Evolutionary conservation across 1,140 invertebrate species (phyloP), one percentile per base, ranked within the genome.

Genomic region (Lepidurus arcticus): DNA sequence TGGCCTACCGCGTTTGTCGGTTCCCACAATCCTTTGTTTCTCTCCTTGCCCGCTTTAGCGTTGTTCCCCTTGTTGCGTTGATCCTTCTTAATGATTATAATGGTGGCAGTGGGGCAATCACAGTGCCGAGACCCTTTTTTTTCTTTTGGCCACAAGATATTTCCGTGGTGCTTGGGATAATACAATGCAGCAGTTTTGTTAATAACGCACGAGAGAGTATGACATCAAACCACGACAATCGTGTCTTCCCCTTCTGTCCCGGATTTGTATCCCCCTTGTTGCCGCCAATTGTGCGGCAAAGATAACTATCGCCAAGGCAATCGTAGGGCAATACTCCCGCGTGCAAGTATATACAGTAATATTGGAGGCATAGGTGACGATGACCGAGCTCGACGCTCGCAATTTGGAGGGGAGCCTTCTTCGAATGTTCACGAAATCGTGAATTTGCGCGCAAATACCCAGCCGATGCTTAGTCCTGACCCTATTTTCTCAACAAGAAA

Each of bases 141-240:
- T n/a, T 65, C 21, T 65, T 65, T 6, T 65, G 16, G 53, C 53
- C 53, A 65, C 6, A 16, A 13, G 53, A 65, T 65, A 65, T 9
- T 65, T 21, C 53, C 53, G 21, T 21, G 53, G 53, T 21, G 21
- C 21, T 65, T 65, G 34, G 34, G 34, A 65, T 21, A 65, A 65
- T 65, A 21, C 53, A 65, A 21, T 65, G 53, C 21, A n/a, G 53
- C n/a, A 65, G 53, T n/a, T 65, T 65, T 8, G 53, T 65, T 65
- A 65, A 65, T 65, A 16, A 34, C 8, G 53, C 16, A 65, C 53
- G 53, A 65, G 6, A 34, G 13, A 65, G 53, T 21, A 65, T 65
- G 53, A 65, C 53, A 65, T 65, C 53, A 65, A 65, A 65, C 53
- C 53, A 65, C 53, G 53, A 65, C 53, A 65, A 65, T 65, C 53